Percentiles rank a stretch among this genome's conserved stretches.
These are phyloP conservation scores for Aethina tumida DNA, from an alignment of 1,140 invertebrate species.

Conservation along the genomic window DNA sequence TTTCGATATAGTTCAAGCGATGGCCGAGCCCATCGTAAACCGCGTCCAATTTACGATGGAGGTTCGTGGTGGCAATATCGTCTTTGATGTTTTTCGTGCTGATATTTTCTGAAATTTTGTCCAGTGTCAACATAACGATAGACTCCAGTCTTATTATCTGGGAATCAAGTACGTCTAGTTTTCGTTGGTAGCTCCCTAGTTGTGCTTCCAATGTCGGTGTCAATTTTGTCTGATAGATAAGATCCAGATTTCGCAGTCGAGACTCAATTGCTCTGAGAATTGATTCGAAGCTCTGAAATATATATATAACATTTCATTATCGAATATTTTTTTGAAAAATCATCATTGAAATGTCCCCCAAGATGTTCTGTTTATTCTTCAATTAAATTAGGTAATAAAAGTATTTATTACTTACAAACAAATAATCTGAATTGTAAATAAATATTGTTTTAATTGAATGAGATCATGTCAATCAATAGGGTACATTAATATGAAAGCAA, in stretches of 20 bases:
- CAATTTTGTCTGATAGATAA: constrained; percentile 33
- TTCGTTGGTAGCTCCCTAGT: constrained; percentile 36
- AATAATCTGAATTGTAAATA: too few relatives aligned
- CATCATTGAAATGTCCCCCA: too few relatives aligned
- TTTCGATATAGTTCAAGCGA: constrained; percentile 34
- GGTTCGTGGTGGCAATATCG: constrained; percentile 35
- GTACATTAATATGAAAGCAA: too few relatives aligned
- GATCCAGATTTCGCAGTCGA: constrained; percentile 42
- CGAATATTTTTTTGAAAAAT: background rate
- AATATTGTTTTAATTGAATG: too few relatives aligned
- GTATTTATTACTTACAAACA: too few relatives aligned
- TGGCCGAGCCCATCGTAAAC: constrained; percentile 36
- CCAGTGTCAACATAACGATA: constrained; percentile 31
- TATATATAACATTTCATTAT: background rate
- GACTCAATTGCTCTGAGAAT: constrained; percentile 46
- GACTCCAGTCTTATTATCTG: constrained; percentile 39
- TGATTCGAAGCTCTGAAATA: constrained; percentile 13
- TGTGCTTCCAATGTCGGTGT: constrained; percentile 39
- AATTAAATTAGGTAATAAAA: too few relatives aligned
- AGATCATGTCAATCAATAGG: too few relatives aligned
- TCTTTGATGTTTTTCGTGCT: constrained; percentile 36
- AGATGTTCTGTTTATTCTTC: too few relatives aligned
- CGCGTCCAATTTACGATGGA: constrained; percentile 34
- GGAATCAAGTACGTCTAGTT: constrained; percentile 45
- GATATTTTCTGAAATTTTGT: constrained; percentile 35